Conservation (phyloP, 2,113 vertebrate genomes). For the Glaucidium brasilianum region DNA sequence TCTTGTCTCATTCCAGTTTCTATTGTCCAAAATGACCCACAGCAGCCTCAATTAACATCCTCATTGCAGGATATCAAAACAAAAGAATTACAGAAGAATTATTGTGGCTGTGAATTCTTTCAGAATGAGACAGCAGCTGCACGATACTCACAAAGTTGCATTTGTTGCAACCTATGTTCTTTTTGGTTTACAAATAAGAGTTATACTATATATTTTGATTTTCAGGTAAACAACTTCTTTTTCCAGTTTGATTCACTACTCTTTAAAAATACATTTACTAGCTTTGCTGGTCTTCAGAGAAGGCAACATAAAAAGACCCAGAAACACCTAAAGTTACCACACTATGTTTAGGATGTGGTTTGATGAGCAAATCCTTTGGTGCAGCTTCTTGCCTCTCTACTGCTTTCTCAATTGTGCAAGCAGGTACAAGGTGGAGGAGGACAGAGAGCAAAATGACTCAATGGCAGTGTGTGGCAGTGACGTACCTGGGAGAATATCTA, state of each 20-base stretch:
- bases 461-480: not conserved
- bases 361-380: not conserved
- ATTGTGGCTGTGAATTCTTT: not conserved
- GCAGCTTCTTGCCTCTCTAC: not conserved
- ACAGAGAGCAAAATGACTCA: not conserved
- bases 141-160: not conserved
- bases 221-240: not conserved
- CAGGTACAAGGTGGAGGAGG: not conserved
- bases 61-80: not conserved
- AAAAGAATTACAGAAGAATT: not conserved
- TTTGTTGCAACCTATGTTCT: not conserved
- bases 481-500: accelerated
- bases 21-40: not conserved
- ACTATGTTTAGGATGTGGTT: not conserved
- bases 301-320: not conserved
- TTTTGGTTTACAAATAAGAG: not conserved
- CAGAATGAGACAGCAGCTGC: not conserved
- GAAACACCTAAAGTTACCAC: not conserved
- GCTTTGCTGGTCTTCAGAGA: not conserved
- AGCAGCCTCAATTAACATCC: not conserved
- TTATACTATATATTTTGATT: not conserved
- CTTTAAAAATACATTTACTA: not conserved
- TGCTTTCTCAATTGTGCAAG: not conserved
- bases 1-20: not conserved
- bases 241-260: not conserved